Base-by-base conservation (phyloP, 2,888 invertebrate genomes). In the Pantelozetes paolii region DNA sequence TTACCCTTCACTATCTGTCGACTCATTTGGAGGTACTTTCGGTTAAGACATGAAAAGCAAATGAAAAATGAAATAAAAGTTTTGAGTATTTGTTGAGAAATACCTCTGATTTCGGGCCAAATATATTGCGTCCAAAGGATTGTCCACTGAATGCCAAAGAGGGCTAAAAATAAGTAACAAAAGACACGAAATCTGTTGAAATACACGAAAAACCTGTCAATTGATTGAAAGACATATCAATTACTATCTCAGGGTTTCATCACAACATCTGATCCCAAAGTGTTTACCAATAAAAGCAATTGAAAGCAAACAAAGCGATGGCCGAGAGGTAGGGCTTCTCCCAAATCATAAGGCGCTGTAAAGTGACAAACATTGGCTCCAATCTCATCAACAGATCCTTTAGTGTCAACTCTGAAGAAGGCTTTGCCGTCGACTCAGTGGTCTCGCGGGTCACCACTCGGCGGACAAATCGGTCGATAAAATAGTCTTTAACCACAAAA, bases 41-140 rank as follows among this genome's bases (percentile, higher is more conserved):
- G 76, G 59, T 45, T n/a, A n/a, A n/a, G n/a, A n/a, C 23, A 74
- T 59, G 54, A 72, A 32, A 23, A 74, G 32, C 28, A 64, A 30
- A 54, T 64, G 32, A 26, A 73, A 74, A 30, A 32, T 23, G 74
- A 67, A 30, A 64, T n/a, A 72, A 42, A 57, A 75, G 6, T 50
- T 48, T 28, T 48, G n/a, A 54, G 30, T n/a, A 69, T 23, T 23
- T 42, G 2, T 3, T 2, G 32, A 42, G 11, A 75, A 20, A 59
- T 74, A 79, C 79, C 82, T 82, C 82, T 78, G 50, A 83, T 82
- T 79, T 83, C 82, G 73, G 82, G 82, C 82, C 82, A 83, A 50
- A 82, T 81, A 76, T 79, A 80, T 74, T 80, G 79, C 36, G 80
- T 80, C 82, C 82, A 82, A 36, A 81, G 81, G 74, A 73, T 76